Evolutionary conservation across 2,113 vertebrate species (phyloP).

Genomic region (Microtus montanus): DNA sequence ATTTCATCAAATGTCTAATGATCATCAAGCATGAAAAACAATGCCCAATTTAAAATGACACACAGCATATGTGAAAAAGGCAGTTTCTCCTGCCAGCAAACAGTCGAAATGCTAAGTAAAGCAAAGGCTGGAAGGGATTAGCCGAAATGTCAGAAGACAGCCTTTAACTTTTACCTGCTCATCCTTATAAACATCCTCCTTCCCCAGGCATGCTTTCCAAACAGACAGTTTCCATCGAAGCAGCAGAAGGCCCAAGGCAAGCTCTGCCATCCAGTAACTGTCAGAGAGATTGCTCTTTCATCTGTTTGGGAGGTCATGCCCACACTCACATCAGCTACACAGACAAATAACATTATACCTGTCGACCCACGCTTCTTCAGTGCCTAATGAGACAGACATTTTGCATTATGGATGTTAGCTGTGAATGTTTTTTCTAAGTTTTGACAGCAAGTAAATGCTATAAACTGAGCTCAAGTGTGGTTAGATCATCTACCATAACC

Average conservation of each 20-base stretch:
- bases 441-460: constrained; percentile 71
- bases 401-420: constrained; percentile 69
- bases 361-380: constrained; percentile 80
- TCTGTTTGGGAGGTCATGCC: constrained; percentile 88
- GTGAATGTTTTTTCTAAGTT: constrained; percentile 72
- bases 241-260: constrained; percentile 89
- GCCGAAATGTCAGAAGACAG: constrained; percentile 98
- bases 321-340: constrained; percentile 78
- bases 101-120: constrained; percentile 92
- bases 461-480: constrained; percentile 34
- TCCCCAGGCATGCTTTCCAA: constrained; percentile 91
- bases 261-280: constrained; percentile 93
- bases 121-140: constrained; percentile 93
- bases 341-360: constrained; percentile 83
- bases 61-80: constrained; percentile 98
- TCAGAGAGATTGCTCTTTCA: constrained; percentile 92
- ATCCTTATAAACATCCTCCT: constrained; percentile 94
- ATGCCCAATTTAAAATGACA: constrained; percentile 92
- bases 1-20: constrained; percentile 82
- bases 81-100: constrained; percentile 96
- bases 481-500: constrained; percentile 58
- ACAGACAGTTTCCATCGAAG: constrained; percentile 85
- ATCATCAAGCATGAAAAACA: constrained; percentile 84
- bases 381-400: constrained; percentile 81
- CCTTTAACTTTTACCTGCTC: constrained; percentile 93